Evolutionary conservation across 92 coral and sea anemone species (phyloP).

Genomic region (Porites evermanni): DNA sequence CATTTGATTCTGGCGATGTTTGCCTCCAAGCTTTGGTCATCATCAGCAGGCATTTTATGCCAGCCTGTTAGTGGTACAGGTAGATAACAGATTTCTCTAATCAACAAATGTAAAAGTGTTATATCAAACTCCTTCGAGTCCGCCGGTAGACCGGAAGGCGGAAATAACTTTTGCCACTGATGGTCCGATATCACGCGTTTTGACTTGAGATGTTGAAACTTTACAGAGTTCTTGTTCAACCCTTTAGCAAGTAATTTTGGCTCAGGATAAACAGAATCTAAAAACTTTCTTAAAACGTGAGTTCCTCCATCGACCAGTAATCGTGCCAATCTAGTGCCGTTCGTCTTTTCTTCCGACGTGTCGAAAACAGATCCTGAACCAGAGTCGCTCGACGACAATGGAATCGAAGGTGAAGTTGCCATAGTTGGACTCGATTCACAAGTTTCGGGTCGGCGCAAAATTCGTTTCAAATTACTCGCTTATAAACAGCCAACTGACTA

Average conservation of each 20-base stretch:
- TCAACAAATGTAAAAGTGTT: conserved; percentile 49
- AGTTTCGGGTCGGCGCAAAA: background rate
- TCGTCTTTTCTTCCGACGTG: conserved; percentile 42
- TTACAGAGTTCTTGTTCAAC: conserved; percentile 16
- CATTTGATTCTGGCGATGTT: conserved; percentile 46
- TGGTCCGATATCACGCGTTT: conserved; percentile 28
- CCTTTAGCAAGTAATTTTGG: conserved; percentile 17
- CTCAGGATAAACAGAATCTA: conserved; percentile 19
- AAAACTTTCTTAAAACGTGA: conserved; percentile 20
- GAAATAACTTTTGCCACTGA: conserved; percentile 62
- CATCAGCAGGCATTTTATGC: conserved; percentile 56
- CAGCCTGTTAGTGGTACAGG: conserved; percentile 50
- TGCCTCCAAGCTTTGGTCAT: conserved; percentile 33
- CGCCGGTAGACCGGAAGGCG: conserved; percentile 41
- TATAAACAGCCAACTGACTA: too few species aligned
- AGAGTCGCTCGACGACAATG: background rate
- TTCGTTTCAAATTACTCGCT: background rate
- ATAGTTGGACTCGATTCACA: background rate
- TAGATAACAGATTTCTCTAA: conserved; percentile 28
- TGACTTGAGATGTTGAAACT: conserved; percentile 19
- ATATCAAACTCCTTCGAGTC: conserved; percentile 56
- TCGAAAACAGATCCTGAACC: background rate
- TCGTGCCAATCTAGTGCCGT: conserved; percentile 42
- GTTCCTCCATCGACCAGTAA: conserved; percentile 56
- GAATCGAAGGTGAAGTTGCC: conserved; percentile 3